Evolutionary conservation across 2,888 invertebrate genomes (phyloP).

Genomic region (Stegana nigrithorax): DNA sequence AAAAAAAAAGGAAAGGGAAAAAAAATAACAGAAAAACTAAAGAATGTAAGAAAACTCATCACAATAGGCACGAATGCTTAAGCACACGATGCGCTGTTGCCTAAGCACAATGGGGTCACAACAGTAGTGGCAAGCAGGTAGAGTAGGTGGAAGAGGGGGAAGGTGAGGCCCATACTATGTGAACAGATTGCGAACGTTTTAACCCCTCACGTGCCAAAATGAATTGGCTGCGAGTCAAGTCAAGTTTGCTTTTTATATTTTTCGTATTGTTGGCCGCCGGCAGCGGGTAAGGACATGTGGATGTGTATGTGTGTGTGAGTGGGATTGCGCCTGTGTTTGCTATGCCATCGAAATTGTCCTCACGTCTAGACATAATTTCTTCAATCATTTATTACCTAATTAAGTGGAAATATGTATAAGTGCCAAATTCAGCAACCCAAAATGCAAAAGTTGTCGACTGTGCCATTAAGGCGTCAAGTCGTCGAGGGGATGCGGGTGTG

Average conservation of each 20-base stretch:
- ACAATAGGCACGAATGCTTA: background rate
- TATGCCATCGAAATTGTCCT: slow-evolving; percentile 63
- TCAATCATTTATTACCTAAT: slow-evolving; percentile 69
- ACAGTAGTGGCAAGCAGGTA: too few relatives aligned
- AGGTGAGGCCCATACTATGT: slow-evolving; percentile 14
- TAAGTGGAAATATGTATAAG: slow-evolving; percentile 67
- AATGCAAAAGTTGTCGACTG: background rate
- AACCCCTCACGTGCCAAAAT: slow-evolving; percentile 54
- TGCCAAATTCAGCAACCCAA: slow-evolving; percentile 51
- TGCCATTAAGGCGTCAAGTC: too few relatives aligned
- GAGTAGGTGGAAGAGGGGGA: too few relatives aligned
- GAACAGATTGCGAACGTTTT: slow-evolving; percentile 46
- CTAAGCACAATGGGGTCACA: background rate
- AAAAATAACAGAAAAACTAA: slow-evolving; percentile 23
- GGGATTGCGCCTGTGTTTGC: slow-evolving; percentile 10
- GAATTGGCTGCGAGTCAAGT: slow-evolving; percentile 45
- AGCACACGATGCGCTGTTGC: background rate
- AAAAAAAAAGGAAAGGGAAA: slow-evolving; percentile 15
- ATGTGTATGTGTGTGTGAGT: too few relatives aligned
- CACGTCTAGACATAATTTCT: slow-evolving; percentile 69
- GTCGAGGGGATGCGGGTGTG: too few relatives aligned
- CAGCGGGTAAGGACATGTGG: too few relatives aligned
- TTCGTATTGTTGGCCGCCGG: too few relatives aligned
- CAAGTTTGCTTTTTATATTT: background rate
- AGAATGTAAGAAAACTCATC: slow-evolving; percentile 21